These are phyloP conservation scores for Herpetotheres cachinnans DNA, from an alignment of 2,113 vertebrate species.

Conservation along the genomic window DNA sequence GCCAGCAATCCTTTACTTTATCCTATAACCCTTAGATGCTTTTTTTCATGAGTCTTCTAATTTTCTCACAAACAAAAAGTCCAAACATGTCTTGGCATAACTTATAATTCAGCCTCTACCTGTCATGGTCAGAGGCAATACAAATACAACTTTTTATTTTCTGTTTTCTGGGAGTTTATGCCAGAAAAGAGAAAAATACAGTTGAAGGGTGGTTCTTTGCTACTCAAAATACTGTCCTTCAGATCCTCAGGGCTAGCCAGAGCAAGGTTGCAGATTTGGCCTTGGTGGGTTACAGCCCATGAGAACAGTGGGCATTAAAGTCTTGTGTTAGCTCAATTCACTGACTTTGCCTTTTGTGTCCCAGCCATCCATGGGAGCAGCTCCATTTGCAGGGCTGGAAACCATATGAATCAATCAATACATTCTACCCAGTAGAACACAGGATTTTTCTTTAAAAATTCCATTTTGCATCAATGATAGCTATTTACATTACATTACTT, in stretches of 20 bases:
- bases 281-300: background rate
- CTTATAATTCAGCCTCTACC: background rate
- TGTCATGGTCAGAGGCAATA: background rate
- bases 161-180: background rate
- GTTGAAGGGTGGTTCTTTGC: background rate
- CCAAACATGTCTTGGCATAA: background rate
- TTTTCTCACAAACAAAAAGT: background rate
- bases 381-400: background rate
- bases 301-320: background rate
- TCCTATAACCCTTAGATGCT: background rate
- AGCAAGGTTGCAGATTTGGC: background rate
- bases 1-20: background rate
- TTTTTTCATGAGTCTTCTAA: background rate
- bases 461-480: background rate
- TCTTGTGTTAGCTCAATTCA: background rate
- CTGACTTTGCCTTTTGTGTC: background rate
- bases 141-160: background rate
- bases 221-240: background rate
- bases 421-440: background rate
- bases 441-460: background rate
- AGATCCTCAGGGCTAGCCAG: background rate
- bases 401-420: background rate
- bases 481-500: background rate
- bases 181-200: background rate
- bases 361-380: background rate